Base-by-base conservation (phyloP, 2,797 vertebrate species). In the Tolypeutes matacus region DNA sequence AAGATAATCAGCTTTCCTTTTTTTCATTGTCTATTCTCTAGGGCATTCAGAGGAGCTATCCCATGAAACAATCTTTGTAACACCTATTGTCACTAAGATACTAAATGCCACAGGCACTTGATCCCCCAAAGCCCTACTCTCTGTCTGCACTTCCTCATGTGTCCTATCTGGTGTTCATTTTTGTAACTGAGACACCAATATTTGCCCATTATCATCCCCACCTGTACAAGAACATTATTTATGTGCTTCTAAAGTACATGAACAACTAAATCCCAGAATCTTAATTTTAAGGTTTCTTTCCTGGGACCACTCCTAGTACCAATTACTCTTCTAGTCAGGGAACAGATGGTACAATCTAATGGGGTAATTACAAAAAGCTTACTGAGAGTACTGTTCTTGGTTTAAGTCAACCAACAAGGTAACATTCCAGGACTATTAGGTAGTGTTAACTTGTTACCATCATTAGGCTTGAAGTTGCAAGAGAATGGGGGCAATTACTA, bases 251-350 rank as follows among this genome's bases (percentile, higher is more conserved):
- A 86, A 91, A 96, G 93, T 64, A 87, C 64, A 27, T 67, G 91
- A 92, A 94, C 34, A 84, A 67, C 20, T 10, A 20, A 95, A 92
- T 49, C 27, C 21, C 42, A 78, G 36, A 81, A 92, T 81, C 64
- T 95, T 87, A 89, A 95, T 80, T 95, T 96, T 90, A 64, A 91
- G 49, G 3, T 86, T 95, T 89, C 34, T 75, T 95, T 91, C 89
- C 85, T 86, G 53, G 58, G 49, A 78, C 62, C 89, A 95, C 20
- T 80, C 42, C 75, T 95, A 83, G 83, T 95, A 76, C 89, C 65
- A 96, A 93, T 96, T 94, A 95, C 7, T 69, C 58, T 93, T 91
- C 83, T 89, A 69, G 42, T 89, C 34, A 95, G 70, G 89, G 96
- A 96, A 91, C 75, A 96, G 86, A 95, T 93, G 91, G 91, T 27